phyloP scores from a whole-genome alignment of 2,113 vertebrate genomes.

The Ia io region DNA sequence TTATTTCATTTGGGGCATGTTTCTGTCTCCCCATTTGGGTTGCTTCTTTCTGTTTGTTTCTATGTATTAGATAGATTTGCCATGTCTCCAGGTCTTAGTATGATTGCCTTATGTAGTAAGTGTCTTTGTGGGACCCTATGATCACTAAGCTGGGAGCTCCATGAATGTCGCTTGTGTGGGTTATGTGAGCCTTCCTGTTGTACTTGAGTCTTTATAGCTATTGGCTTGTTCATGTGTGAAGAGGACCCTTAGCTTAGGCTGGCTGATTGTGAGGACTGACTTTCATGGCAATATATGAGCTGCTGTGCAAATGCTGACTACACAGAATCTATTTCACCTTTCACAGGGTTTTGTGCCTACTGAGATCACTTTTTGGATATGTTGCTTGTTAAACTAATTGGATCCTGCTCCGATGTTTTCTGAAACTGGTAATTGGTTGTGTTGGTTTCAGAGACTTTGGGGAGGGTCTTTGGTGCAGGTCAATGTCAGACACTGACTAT shows the following conservation, averaged over 20 bases:
- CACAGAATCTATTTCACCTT: neutral
- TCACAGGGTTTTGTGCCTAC: neutral
- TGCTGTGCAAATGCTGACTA: neutral
- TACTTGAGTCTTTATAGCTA: neutral
- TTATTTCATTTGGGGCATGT: neutral
- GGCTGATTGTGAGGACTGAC: neutral
- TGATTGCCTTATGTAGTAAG: neutral
- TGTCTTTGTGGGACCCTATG: neutral
- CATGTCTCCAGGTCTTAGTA: neutral
- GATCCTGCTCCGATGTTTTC: neutral
- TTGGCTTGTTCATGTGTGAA: neutral
- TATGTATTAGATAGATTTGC: neutral
- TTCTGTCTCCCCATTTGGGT: neutral
- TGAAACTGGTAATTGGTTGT: neutral
- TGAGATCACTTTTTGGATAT: neutral
- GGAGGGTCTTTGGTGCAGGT: neutral
- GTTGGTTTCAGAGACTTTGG: neutral
- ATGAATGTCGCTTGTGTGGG: neutral
- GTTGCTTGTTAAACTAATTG: neutral
- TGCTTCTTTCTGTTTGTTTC: neutral
- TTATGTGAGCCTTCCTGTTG: neutral
- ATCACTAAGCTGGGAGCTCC: neutral
- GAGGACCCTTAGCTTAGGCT: neutral
- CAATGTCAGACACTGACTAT: neutral
- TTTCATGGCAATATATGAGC: neutral